phyloP scores from a whole-genome alignment of 2,888 invertebrate species.

The Microctonus aethiopoides region DNA sequence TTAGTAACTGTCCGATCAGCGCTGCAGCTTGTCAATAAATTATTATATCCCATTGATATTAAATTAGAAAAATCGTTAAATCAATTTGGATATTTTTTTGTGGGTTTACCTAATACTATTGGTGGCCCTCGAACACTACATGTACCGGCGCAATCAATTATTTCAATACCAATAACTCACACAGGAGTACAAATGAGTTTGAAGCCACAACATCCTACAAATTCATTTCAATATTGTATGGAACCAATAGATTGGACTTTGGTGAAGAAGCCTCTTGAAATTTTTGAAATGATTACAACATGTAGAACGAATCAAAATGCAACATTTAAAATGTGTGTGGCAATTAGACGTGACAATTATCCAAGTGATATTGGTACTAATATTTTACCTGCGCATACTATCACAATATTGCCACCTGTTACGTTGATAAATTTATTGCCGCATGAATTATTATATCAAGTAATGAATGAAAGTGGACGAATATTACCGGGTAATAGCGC shows the following conservation, averaged over 20 bases:
- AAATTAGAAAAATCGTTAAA: constrained; percentile 74
- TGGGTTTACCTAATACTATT: background rate
- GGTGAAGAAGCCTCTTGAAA: constrained; percentile 68
- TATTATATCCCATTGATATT: constrained; percentile 79
- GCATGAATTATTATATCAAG: constrained; percentile 77
- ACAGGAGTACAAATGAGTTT: constrained; percentile 80
- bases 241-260: constrained; percentile 74
- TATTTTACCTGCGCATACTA: constrained; percentile 86
- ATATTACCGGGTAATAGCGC: constrained; percentile 68
- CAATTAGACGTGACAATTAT: constrained; percentile 83
- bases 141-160: constrained; percentile 70
- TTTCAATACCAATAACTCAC: constrained; percentile 83
- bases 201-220: constrained; percentile 73
- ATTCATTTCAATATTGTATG: constrained; percentile 71
- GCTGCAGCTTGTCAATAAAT: constrained; percentile 80
- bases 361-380: constrained; percentile 74
- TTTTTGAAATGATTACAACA: constrained; percentile 57
- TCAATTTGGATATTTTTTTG: constrained; percentile 56
- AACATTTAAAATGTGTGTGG: constrained; percentile 79
- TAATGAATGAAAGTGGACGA: constrained; percentile 68
- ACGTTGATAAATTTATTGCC: constrained; percentile 90
- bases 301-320: constrained; percentile 62
- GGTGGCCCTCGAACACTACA: constrained; percentile 53
- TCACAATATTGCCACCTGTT: constrained; percentile 86
- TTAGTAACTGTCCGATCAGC: constrained; percentile 93